Percentiles rank a stretch among this genome's conserved stretches.
These are phyloP conservation scores for Zootermopsis nevadensis DNA, from an alignment of 2,888 invertebrate genomes.

Conservation along the genomic window DNA sequence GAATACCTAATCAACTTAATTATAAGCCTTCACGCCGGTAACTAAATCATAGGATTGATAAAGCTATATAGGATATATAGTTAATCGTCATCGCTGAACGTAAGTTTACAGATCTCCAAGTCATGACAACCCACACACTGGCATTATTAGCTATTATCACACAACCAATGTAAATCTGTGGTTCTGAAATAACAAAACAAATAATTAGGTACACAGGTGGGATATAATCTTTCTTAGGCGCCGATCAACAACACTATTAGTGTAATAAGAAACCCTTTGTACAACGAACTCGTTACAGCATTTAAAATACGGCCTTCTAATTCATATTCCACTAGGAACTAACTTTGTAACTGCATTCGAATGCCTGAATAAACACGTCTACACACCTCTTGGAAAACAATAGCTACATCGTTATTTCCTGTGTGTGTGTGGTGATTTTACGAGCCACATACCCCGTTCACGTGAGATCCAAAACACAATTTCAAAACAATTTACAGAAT, in stretches of 20 bases:
- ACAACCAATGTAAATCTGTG: background rate
- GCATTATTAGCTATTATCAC: background rate
- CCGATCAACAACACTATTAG: too few relatives aligned
- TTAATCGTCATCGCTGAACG: too few relatives aligned
- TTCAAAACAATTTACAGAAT: constrained; percentile 18
- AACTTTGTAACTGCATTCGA: background rate
- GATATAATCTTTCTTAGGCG: too few relatives aligned
- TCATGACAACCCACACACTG: background rate
- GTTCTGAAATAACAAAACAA: too few relatives aligned
- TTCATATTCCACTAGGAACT: constrained; percentile 24
- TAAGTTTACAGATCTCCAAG: too few relatives aligned
- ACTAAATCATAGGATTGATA: too few relatives aligned
- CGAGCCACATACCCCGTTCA: constrained; percentile 3
- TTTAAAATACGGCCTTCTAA: constrained; percentile 33
- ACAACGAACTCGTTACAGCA: background rate
- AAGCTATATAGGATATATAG: too few relatives aligned
- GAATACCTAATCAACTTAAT: too few relatives aligned
- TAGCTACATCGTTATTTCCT: constrained; percentile 10
- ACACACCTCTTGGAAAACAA: constrained; percentile 32
- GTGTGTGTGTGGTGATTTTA: constrained; percentile 12
- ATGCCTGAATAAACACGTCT: constrained; percentile 14
- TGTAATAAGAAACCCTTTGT: background rate
- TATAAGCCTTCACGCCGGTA: too few relatives aligned
- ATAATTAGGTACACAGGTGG: too few relatives aligned
- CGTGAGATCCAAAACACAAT: background rate